Evolutionary conservation across 2,113 vertebrate genomes (phyloP).

Genomic region (Hystrix cristata): DNA sequence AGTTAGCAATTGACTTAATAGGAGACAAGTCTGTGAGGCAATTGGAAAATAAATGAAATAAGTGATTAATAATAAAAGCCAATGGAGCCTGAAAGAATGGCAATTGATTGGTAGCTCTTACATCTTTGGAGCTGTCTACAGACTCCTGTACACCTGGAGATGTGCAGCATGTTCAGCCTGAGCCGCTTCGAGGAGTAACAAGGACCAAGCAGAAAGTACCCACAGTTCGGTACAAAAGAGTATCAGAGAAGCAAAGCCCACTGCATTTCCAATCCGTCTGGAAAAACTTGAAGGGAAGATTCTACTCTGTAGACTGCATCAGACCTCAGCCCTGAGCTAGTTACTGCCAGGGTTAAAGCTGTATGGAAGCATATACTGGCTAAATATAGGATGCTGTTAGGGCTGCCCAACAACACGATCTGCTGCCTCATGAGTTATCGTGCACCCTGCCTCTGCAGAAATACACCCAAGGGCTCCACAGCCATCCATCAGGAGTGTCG

Average conservation of each 20-base stretch:
- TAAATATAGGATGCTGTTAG: not conserved
- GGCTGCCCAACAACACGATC: not conserved
- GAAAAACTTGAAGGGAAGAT: fast-evolving
- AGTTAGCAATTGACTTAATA: not conserved
- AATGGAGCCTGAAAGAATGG: not conserved
- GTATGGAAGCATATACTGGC: not conserved
- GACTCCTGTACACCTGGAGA: fast-evolving
- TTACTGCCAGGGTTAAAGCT: fast-evolving
- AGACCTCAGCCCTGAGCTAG: not conserved
- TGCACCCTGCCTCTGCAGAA: not conserved
- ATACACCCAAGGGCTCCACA: fast-evolving
- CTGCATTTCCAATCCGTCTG: not conserved
- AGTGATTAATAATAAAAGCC: slow-evolving; percentile 43
- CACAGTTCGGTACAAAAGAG: too few relatives aligned
- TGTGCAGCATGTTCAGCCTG: not conserved
- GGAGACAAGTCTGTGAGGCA: not conserved
- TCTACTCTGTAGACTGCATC: fast-evolving
- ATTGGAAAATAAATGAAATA: slow-evolving; percentile 56
- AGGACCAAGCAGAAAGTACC: not conserved
- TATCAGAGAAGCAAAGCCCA: fast-evolving
- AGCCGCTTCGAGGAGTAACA: not conserved
- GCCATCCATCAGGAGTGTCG: not conserved
- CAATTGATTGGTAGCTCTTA: not conserved
- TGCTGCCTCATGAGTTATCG: not conserved
- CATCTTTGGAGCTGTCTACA: not conserved